These are phyloP conservation scores for Antechinus flavipes DNA, from an alignment of 2,113 vertebrate species.

Conservation along the genomic window DNA sequence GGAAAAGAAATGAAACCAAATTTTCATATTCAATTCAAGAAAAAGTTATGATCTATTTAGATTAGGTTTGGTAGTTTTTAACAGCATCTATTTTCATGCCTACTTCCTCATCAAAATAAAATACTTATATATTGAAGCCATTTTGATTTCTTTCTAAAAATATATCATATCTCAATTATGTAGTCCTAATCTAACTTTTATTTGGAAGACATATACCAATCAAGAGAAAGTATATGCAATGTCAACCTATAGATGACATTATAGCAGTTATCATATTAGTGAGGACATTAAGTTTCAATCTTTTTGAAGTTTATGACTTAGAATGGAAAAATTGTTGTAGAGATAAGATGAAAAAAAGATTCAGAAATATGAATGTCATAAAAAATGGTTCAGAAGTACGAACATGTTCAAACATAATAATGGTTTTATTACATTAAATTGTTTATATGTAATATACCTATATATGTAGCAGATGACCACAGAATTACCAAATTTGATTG, in stretches of 20 bases:
- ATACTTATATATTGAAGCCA: not conserved
- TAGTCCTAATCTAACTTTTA: not conserved
- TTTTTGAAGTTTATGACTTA: not conserved
- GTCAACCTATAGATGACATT: not conserved
- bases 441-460: not conserved
- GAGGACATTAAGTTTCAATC: not conserved
- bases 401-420: not conserved
- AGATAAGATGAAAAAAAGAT: not conserved
- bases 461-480: not conserved
- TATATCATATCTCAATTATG: not conserved
- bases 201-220: not conserved
- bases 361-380: not conserved
- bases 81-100: not conserved
- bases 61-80: not conserved
- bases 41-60: not conserved
- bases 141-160: not conserved
- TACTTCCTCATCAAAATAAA: not conserved
- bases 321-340: not conserved
- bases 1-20: not conserved
- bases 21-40: slow-evolving; percentile 1
- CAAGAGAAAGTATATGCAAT: not conserved
- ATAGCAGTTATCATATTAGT: not conserved
- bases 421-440: not conserved
- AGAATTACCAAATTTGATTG: not conserved
- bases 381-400: not conserved